Evolutionary conservation across 1,140 invertebrate species (phyloP), one percentile per base, ranked within the genome.

Genomic region (Eufriesea mexicana): DNA sequence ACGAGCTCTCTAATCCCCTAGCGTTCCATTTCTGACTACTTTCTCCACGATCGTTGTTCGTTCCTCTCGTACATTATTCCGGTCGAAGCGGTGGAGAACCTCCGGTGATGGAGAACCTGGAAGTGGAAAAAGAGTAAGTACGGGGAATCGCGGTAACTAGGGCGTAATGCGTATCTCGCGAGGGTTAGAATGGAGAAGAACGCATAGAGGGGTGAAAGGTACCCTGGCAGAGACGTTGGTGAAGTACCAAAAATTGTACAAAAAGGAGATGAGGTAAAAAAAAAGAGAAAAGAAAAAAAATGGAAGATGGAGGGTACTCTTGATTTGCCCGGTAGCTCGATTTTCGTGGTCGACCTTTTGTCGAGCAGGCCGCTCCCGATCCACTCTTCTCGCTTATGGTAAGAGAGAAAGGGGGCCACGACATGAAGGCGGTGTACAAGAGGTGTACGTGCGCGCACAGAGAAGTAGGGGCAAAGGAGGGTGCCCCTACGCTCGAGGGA

Each of bases 131-230:
- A 28, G 23, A 23, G 61, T 25, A 72, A 6, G 57, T 18, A 25
- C 10, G n/a, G 75, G 23, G 73, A 79, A 87, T 85, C 74, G 73
- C 78, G 70, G 83, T 89, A 89, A 89, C 88, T 89, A 75, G 89
- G 87, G 88, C 87, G 89, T 79, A 77, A 75, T 57, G 57, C 73
- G 72, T 68, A 49, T 12, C 28, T 9, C 77, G 67, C 47, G 76
- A 54, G 49, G 57, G 45, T 70, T 42, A 20, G 51, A 55, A 62
- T 67, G 45, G 72, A 67, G 70, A 28, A 67, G 72, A 67, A 62
- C 54, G n/a, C 51, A 55, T 23, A 2, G 10, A 35, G 20, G 49
- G 61, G 35, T 42, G 45, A 18, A 47, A 18, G 18, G 66, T 16
- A 25, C 23, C 14, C n/a, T n/a, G 42, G 54, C 12, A 16, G 59